Evolutionary conservation across 2,888 invertebrate species (phyloP).

Genomic region (Phania funesta): DNA sequence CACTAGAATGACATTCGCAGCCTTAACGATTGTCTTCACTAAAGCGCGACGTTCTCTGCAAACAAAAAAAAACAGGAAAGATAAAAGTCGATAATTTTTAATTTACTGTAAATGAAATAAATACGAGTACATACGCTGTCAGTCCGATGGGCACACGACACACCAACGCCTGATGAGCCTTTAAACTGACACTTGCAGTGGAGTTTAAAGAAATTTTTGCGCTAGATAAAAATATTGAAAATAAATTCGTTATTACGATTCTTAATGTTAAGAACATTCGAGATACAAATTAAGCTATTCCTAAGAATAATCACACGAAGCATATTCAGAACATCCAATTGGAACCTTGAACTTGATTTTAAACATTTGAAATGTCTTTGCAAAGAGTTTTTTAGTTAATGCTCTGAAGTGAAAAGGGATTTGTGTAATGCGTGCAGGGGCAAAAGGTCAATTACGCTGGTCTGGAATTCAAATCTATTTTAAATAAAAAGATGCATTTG

Average conservation of each 20-base stretch:
- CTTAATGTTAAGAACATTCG: not conserved
- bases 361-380: no score
- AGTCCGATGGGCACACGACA: conserved; percentile 56
- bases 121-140: conserved; percentile 57
- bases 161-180: conserved; percentile 45
- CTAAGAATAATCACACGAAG: not conserved
- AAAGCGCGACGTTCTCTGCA: conserved; percentile 74
- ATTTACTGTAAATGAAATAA: not conserved
- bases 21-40: conserved; percentile 75
- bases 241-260: conserved; percentile 14
- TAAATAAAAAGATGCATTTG: no score
- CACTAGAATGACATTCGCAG: conserved; percentile 76
- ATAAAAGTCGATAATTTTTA: conserved; percentile 3
- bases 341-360: no score
- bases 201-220: conserved; percentile 35
- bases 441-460: no score
- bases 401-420: no score
- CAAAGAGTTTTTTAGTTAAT: no score
- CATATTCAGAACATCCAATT: no score
- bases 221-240: conserved; percentile 14
- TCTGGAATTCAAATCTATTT: no score
- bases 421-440: no score
- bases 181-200: conserved; percentile 33
- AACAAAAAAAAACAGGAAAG: conserved; percentile 19
- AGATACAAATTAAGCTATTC: not conserved